Conservation (phyloP, 37 sponge, comb jelly and placozoan genomes). For the Ephydatia muelleri region DNA sequence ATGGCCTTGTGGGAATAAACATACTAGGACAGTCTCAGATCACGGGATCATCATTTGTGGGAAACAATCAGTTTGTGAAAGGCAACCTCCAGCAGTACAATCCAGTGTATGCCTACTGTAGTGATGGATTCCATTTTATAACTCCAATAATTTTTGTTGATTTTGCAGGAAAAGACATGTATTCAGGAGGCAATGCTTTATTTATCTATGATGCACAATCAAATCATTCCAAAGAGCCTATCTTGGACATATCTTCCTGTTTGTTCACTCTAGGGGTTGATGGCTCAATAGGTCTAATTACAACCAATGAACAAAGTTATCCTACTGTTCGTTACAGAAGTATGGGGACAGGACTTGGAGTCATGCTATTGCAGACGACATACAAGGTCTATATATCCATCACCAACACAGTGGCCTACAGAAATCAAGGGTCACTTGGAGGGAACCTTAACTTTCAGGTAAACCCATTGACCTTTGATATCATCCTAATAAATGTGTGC, state of each 20-base stretch:
- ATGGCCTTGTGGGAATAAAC: conserved; percentile 13
- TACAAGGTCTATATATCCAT: neutral
- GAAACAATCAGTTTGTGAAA: neutral
- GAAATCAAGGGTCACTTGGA: neutral
- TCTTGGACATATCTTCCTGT: neutral
- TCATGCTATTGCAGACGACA: neutral
- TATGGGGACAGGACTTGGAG: neutral
- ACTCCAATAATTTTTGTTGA: neutral
- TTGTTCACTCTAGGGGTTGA: neutral
- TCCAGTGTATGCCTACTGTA: neutral
- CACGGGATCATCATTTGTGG: neutral
- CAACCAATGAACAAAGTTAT: too few species aligned
- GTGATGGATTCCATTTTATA: neutral
- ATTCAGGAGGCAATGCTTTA: neutral
- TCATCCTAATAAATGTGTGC: neutral
- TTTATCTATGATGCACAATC: neutral
- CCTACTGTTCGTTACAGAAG: neutral
- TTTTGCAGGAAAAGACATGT: neutral
- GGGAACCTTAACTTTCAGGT: neutral
- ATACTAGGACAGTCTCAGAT: neutral
- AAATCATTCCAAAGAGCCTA: neutral
- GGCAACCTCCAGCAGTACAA: neutral
- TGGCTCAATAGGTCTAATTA: neutral
- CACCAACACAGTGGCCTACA: neutral
- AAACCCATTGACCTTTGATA: neutral